Base-by-base conservation (phyloP, 2,797 vertebrate genomes). In the Catamblyrhynchus diadema region DNA sequence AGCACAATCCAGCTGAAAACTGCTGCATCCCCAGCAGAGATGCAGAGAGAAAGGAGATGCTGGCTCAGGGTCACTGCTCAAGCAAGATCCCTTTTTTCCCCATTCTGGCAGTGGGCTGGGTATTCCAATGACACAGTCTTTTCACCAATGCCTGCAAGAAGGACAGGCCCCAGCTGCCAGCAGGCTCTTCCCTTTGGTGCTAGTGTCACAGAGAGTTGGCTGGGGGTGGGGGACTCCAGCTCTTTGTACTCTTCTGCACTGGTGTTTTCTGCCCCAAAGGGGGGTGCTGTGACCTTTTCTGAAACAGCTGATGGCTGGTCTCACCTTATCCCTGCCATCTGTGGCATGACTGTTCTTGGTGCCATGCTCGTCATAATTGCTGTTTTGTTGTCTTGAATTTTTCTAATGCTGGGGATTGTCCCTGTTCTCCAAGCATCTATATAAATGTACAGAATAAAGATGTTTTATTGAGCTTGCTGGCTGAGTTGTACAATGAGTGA, bases 401-500 rank as follows among this genome's bases (percentile, higher is more conserved):
- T 96, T 93, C 95, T 97, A 95, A 84, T 90, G 96, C 94, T 97
- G 96, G 95, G 96, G 88, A 48, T 96, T 95, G 92, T 78, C 87
- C 93, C 44, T 89, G 56, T 93, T 95, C 91, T 96, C 93, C 95
- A 89, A 92, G 94, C 88, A 88, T 67, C 50, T 91, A 94, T 93
- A 95, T 91, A 98, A 97, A 96, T 98, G 97, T 98, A 98, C 97
- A 98, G 97, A 98, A 98, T 98, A 98, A 98, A 98, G 86, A 97
- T 94, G 97, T 98, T 98, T 98, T 98, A 98, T 97, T 96, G 97
- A 97, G 89, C 27, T 79, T 47, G 93, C 65, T 88, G 77, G 37
- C 51, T 86, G 89, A 91, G 65, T 80, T 95, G 35, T 90, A 60
- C 50, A n/a, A 32, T 23, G 65, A 81, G 47, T 10, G 11, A 84